Percentiles rank a stretch among this genome's conserved stretches.
Conservation (phyloP, 2,113 vertebrate genomes). For the Proteles cristata region DNA sequence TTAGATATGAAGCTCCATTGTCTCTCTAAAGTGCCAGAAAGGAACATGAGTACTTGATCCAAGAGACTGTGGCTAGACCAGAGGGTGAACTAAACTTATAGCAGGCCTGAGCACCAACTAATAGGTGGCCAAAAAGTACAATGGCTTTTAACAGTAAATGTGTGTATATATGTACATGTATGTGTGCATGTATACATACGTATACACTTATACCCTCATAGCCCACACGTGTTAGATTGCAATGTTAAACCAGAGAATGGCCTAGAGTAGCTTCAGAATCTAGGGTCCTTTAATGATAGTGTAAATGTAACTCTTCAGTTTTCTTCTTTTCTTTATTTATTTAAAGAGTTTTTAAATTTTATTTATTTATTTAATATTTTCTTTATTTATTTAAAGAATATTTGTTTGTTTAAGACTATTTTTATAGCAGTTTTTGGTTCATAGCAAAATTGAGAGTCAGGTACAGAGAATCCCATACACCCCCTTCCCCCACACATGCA, state of each 20-base stretch:
- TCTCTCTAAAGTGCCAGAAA: background rate
- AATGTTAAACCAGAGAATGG: background rate
- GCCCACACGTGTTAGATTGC: background rate
- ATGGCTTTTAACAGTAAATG: background rate
- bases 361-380: background rate
- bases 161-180: no score
- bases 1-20: background rate
- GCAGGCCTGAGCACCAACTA: background rate
- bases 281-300: background rate
- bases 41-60: background rate
- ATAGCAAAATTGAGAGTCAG: background rate
- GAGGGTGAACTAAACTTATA: background rate
- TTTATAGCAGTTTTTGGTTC: background rate
- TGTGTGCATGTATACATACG: no score
- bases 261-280: background rate
- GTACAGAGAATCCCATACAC: background rate
- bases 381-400: background rate
- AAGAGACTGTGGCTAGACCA: background rate
- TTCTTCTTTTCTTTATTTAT: background rate
- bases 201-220: background rate
- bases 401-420: background rate
- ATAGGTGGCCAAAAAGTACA: background rate
- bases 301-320: background rate
- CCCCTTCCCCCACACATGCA: background rate
- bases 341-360: background rate